phyloP scores from a whole-genome alignment of 2,888 invertebrate species.

The Coremacera marginata region DNA sequence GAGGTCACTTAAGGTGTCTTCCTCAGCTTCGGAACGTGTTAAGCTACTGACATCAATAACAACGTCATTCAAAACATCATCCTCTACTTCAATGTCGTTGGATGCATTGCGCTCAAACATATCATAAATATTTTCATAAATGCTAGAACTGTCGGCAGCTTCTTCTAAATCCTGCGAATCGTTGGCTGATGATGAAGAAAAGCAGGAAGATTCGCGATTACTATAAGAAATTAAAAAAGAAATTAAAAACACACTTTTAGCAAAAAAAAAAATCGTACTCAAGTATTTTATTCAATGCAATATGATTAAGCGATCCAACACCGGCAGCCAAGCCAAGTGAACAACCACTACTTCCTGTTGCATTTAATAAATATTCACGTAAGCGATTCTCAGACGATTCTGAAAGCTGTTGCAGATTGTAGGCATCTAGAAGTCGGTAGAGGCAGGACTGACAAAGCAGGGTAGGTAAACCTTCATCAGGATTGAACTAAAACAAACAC shows the following conservation, averaged over 20 bases:
- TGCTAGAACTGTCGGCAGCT: slow-evolving; percentile 47
- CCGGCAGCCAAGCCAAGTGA: neutral
- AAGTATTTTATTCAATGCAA: slow-evolving; percentile 17
- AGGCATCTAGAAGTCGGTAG: slow-evolving; percentile 59
- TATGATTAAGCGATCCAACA: slow-evolving; percentile 9
- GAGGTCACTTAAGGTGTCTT: slow-evolving; percentile 54
- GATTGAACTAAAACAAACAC: slow-evolving; percentile 2
- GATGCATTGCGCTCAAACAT: slow-evolving; percentile 56
- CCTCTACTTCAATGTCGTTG: slow-evolving; percentile 53
- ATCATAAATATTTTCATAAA: slow-evolving; percentile 57
- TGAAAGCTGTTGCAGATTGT: slow-evolving; percentile 59
- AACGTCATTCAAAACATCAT: slow-evolving; percentile 58
- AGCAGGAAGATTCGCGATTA: slow-evolving; percentile 36
- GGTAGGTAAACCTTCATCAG: slow-evolving; percentile 58
- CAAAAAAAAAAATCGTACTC: slow-evolving; percentile 48
- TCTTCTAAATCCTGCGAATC: slow-evolving; percentile 45
- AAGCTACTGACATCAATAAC: slow-evolving; percentile 59
- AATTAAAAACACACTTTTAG: neutral
- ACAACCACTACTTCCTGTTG: slow-evolving; percentile 33
- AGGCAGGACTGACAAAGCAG: slow-evolving; percentile 60
- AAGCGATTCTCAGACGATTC: slow-evolving; percentile 59
- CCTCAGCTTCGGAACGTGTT: slow-evolving; percentile 57
- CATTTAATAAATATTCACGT: slow-evolving; percentile 53
- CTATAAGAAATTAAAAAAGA: slow-evolving; percentile 27
- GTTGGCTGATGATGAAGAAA: slow-evolving; percentile 23